A percentile compares a stretch with the other conserved stretches of the same genome.
Conservation (phyloP, 2,113 vertebrate genomes). For the Leptobrachium leishanense region DNA sequence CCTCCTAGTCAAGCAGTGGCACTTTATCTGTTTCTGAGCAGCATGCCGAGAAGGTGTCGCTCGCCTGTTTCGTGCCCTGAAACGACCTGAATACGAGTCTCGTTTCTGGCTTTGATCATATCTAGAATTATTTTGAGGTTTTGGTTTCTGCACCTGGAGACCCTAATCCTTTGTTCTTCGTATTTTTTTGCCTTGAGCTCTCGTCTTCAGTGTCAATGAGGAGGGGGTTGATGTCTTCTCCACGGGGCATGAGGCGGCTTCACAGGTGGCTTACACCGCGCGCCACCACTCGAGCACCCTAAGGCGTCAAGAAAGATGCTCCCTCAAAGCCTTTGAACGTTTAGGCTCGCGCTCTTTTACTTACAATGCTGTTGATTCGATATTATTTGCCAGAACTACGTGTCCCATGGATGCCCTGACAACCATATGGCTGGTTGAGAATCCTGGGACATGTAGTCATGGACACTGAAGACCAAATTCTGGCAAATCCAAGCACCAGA, state of each 20-base stretch:
- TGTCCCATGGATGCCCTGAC: no score
- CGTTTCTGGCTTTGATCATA: neutral
- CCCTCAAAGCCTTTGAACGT: neutral
- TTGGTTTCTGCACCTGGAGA: slow-evolving; percentile 4
- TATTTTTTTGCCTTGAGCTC: neutral
- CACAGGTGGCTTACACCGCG: slow-evolving; percentile 12
- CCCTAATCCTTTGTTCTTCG: neutral
- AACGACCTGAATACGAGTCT: neutral
- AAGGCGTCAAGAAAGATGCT: neutral
- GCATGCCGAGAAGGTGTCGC: neutral
- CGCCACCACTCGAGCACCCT: neutral
- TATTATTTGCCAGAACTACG: slow-evolving; percentile 1
- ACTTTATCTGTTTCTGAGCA: neutral
- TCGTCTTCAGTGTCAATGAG: neutral
- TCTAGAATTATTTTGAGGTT: neutral
- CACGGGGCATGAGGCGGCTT: neutral
- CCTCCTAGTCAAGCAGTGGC: no score
- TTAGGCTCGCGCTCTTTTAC: slow-evolving; percentile 18
- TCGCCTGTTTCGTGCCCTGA: neutral
- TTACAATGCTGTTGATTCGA: slow-evolving; percentile 31
- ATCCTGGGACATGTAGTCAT: no score
- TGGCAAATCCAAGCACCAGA: no score
- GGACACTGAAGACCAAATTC: no score
- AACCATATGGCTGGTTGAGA: no score
- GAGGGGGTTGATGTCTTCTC: neutral